Conservation (phyloP, 2,113 vertebrate species). For the Cynocephalus volans region DNA sequence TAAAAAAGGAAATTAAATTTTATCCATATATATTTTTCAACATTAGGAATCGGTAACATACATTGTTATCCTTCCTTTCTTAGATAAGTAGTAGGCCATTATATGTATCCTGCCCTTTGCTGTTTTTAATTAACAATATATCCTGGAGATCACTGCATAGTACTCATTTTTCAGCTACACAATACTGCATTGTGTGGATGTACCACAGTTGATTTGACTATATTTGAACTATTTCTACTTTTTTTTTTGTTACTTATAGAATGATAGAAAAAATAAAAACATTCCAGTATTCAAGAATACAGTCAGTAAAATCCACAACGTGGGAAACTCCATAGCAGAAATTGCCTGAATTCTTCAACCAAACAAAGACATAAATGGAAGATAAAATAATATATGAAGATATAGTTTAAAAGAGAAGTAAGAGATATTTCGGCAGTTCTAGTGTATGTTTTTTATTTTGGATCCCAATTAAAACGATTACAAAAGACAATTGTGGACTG, state of each 20-base stretch:
- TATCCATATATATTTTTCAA: neutral
- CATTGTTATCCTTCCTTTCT: neutral
- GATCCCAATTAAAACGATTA: neutral
- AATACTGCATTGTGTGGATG: fast-evolving
- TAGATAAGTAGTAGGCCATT: neutral
- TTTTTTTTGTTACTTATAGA: neutral
- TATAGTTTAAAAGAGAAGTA: neutral
- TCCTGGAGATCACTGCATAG: neutral
- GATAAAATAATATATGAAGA: neutral
- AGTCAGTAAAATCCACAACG: neutral
- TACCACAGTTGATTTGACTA: neutral
- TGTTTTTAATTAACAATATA: neutral
- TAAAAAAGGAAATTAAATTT: neutral
- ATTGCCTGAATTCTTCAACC: neutral
- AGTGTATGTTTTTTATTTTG: neutral
- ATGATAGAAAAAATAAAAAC: neutral
- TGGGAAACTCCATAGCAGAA: neutral
- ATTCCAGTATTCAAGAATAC: neutral
- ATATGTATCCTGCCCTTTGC: neutral
- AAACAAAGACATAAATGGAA: neutral
- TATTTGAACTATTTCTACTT: neutral
- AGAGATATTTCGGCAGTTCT: neutral
- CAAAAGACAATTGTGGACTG: neutral
- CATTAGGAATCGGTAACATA: neutral
- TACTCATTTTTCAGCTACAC: neutral